These are phyloP conservation scores for Noctua janthe DNA, from an alignment of 2,888 invertebrate species.

Conservation along the genomic window DNA sequence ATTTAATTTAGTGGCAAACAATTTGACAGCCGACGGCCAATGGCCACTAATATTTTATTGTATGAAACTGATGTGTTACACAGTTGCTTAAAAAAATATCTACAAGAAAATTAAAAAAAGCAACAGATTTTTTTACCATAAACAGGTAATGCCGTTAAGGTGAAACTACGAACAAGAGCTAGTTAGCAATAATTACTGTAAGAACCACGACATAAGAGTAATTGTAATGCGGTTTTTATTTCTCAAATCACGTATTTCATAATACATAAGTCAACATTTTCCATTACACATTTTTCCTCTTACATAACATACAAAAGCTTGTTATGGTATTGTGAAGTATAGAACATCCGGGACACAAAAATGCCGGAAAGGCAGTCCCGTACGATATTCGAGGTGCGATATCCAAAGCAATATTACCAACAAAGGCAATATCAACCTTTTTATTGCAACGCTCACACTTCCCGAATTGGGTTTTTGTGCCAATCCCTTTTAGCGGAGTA, in stretches of 20 bases:
- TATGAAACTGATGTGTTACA: not conserved
- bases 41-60: not conserved
- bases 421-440: slow-evolving; percentile 5
- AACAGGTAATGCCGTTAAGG: not conserved
- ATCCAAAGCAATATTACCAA: not conserved
- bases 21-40: not conserved
- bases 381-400: not conserved
- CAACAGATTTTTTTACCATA: not conserved
- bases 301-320: not conserved
- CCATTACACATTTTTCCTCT: not conserved
- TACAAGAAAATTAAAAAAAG: not conserved
- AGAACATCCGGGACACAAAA: not conserved
- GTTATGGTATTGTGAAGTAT: not conserved
- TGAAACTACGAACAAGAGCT: not conserved
- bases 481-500: not conserved
- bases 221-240: not conserved
- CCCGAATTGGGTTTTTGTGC: not conserved
- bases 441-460: slow-evolving; percentile 6
- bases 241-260: not conserved
- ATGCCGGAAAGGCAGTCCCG: not conserved
- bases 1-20: not conserved
- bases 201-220: not conserved
- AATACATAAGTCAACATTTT: not conserved
- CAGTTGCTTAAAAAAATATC: not conserved
- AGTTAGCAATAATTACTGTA: not conserved